These are phyloP conservation scores for Platichthys stellatus DNA, from an alignment of 2,113 vertebrate genomes.

Conservation along the genomic window DNA sequence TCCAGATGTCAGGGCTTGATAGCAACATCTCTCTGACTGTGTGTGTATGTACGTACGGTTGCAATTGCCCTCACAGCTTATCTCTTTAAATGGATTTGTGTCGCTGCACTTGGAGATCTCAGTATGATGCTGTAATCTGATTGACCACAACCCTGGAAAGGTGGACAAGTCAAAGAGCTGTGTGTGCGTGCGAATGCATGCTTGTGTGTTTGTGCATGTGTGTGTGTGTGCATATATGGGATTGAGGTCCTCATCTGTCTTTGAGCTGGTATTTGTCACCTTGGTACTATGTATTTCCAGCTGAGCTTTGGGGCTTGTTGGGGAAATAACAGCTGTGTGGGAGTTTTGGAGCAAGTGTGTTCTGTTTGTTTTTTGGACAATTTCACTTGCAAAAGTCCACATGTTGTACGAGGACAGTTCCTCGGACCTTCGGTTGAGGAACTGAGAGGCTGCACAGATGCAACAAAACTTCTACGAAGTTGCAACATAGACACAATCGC, in stretches of 20 bases:
- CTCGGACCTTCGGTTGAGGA: not conserved
- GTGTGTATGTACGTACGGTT: constrained; percentile 4
- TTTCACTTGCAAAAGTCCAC: constrained; percentile 1
- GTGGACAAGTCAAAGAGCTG: constrained; percentile 8
- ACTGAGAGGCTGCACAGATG: not conserved
- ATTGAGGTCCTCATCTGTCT: not conserved
- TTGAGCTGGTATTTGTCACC: constrained; percentile 41
- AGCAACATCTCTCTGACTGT: constrained; percentile 19
- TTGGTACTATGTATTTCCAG: constrained; percentile 34
- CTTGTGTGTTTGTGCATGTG: not conserved
- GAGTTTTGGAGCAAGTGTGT: constrained; percentile 9
- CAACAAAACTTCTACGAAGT: not conserved
- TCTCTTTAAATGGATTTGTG: constrained; percentile 76
- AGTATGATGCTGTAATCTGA: constrained; percentile 71
- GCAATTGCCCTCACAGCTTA: constrained; percentile 40
- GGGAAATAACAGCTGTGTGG: constrained; percentile 22
- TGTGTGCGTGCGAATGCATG: not conserved
- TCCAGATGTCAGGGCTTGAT: constrained; percentile 34
- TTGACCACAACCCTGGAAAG: constrained; percentile 48
- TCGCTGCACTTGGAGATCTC: constrained; percentile 57
- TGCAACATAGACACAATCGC: not conserved
- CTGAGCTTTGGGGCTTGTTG: constrained; percentile 9
- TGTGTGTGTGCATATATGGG: not conserved
- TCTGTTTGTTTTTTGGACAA: not conserved
- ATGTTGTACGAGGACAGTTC: constrained; percentile 1